Percentiles rank a stretch among this genome's conserved stretches.
These are phyloP conservation scores for Sebastes matsubarae DNA, from an alignment of 2,797 vertebrate species.

Conservation along the genomic window DNA sequence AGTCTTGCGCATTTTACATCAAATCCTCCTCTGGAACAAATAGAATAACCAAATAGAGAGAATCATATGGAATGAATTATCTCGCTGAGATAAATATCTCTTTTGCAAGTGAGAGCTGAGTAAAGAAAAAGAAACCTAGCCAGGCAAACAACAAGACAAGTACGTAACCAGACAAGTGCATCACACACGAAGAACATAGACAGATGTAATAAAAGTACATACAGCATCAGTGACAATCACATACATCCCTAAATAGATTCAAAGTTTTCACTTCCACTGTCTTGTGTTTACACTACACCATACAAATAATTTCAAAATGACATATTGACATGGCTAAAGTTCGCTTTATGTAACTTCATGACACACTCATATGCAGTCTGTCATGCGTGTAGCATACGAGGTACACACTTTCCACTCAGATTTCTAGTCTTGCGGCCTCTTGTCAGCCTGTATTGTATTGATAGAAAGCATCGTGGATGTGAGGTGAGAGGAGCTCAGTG, in stretches of 20 bases:
- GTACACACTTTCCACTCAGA: not conserved
- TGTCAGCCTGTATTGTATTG: not conserved
- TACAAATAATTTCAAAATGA: not conserved
- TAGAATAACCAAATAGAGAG: not conserved
- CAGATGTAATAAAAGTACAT: not conserved
- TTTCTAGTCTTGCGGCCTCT: not conserved
- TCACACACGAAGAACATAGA: not conserved
- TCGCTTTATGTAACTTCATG: not conserved
- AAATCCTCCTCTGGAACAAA: not conserved
- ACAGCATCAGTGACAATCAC: not conserved
- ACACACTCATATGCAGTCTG: not conserved
- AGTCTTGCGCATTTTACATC: too few relatives aligned
- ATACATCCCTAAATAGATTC: not conserved
- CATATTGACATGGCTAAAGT: not conserved
- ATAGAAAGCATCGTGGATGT: slow-evolving; percentile 1
- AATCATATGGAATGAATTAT: not conserved
- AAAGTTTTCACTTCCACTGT: not conserved
- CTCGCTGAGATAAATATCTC: not conserved
- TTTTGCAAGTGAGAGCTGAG: not conserved
- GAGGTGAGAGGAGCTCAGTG: slow-evolving; percentile 11
- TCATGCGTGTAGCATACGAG: not conserved
- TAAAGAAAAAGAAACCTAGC: too few relatives aligned
- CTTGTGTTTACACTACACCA: not conserved
- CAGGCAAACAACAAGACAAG: not conserved
- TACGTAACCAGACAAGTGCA: not conserved